Evolutionary conservation across 2,797 vertebrate genomes (phyloP).

Genomic region (Dermochelys coriacea): DNA sequence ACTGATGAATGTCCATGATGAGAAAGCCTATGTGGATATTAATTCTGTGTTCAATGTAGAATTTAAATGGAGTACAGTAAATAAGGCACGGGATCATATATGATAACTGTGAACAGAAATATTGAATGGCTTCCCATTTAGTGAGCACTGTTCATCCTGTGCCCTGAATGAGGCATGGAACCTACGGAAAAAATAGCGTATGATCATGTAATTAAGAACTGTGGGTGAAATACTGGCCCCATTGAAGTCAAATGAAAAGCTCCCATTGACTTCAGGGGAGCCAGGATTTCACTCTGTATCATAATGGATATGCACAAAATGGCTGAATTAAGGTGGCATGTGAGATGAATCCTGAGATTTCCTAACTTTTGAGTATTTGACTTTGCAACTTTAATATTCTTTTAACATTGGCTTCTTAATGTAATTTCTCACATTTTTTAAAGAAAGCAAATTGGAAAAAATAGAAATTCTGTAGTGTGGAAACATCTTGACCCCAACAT

Average conservation of each 20-base stretch:
- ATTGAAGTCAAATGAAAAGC: background rate
- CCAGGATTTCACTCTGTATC: background rate
- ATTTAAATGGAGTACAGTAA: background rate
- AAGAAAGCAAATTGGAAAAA: background rate
- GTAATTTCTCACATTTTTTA: background rate
- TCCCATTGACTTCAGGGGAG: background rate
- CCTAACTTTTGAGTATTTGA: background rate
- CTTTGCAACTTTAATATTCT: background rate
- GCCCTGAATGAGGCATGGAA: background rate
- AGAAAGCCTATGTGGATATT: background rate
- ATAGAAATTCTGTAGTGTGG: background rate
- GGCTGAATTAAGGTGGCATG: background rate
- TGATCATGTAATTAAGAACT: background rate
- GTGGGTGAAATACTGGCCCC: background rate
- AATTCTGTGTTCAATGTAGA: background rate
- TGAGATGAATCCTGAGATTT: background rate
- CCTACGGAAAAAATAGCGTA: background rate
- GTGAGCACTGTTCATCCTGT: background rate
- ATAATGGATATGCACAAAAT: background rate
- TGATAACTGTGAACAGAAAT: background rate
- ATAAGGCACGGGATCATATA: background rate
- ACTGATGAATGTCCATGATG: background rate
- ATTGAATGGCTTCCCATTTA: background rate
- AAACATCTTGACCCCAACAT: background rate
- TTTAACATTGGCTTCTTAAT: background rate